phyloP scores from a whole-genome alignment of 2,888 invertebrate species.

The Sacculina carcini region DNA sequence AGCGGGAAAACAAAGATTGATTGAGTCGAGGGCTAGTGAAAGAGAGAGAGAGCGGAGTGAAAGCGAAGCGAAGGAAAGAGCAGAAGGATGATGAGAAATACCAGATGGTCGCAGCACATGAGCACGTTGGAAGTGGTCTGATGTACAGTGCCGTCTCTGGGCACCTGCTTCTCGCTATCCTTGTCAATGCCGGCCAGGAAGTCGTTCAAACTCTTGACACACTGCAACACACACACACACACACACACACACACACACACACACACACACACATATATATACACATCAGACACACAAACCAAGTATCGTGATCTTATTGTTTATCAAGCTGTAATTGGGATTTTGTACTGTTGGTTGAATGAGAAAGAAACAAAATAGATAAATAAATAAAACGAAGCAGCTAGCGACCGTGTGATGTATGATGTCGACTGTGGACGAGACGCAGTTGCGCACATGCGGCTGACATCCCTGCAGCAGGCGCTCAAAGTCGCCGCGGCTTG shows the following conservation, averaged over 20 bases:
- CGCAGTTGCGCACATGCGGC: slow-evolving; percentile 37
- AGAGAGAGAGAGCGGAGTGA: slow-evolving; percentile 2
- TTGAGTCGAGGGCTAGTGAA: slow-evolving; percentile 3
- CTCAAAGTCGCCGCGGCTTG: slow-evolving; percentile 33
- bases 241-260: not conserved
- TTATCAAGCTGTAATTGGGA: too few relatives aligned
- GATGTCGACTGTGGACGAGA: slow-evolving; percentile 42
- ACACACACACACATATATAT: not conserved
- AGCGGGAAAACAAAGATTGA: not conserved
- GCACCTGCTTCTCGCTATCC: slow-evolving; percentile 37
- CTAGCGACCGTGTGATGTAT: slow-evolving; percentile 42
- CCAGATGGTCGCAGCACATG: slow-evolving; percentile 62
- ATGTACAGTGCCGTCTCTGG: slow-evolving; percentile 92
- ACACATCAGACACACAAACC: slow-evolving; percentile 1
- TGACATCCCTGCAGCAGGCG: slow-evolving; percentile 44
- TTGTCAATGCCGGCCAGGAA: slow-evolving; percentile 66
- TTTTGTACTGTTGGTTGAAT: too few relatives aligned
- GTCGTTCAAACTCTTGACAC: slow-evolving; percentile 40
- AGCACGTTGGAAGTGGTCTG: slow-evolving; percentile 82
- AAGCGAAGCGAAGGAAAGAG: not conserved
- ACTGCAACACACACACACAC: slow-evolving; percentile 27
- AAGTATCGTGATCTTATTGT: slow-evolving; percentile 1
- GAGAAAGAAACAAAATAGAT: too few relatives aligned
- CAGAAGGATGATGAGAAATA: not conserved
- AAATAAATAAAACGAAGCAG: too few relatives aligned